These are phyloP conservation scores for Chiridota heheva DNA, from an alignment of 35 echinoderm and acorn worm species.

Conservation along the genomic window DNA sequence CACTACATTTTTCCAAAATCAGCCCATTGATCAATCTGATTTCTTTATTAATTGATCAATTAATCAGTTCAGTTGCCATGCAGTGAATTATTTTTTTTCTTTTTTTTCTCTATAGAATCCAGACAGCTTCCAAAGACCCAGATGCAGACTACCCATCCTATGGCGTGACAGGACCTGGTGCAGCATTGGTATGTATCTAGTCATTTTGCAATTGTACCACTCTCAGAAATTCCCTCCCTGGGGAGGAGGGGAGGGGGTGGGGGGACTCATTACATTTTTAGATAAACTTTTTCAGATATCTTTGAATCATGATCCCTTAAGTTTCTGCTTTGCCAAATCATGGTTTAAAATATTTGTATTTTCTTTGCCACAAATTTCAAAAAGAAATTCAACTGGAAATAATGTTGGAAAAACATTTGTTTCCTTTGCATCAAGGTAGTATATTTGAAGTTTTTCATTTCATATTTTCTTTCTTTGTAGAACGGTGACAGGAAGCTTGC, in stretches of 20 bases:
- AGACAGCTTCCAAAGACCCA: constrained; percentile 87
- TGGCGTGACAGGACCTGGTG: constrained; percentile 91
- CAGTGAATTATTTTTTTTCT: no score
- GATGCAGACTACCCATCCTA: constrained; percentile 99
- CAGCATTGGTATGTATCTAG: constrained; percentile 70
- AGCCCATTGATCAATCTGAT: no score
- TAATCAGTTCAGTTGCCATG: no score
- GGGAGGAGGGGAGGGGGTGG: background rate
- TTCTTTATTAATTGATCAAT: no score
- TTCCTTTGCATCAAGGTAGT: no score
- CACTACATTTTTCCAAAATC: no score
- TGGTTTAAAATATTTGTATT: background rate
- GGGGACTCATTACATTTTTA: background rate
- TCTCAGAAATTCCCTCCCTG: background rate
- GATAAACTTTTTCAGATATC: background rate
- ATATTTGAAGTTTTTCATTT: background rate
- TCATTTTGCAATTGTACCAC: background rate
- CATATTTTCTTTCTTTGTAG: constrained; percentile 48
- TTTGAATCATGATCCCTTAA: background rate
- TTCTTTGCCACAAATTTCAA: background rate
- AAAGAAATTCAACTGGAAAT: no score
- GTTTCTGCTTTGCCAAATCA: background rate
- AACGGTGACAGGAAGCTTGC: constrained; percentile 98
- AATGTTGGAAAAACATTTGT: no score
- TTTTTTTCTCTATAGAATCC: constrained; percentile 86